A percentile compares a stretch with the other conserved stretches of the same genome.
Evolutionary conservation across 2,113 vertebrate species (phyloP).

Genomic region (Propithecus coquereli): DNA sequence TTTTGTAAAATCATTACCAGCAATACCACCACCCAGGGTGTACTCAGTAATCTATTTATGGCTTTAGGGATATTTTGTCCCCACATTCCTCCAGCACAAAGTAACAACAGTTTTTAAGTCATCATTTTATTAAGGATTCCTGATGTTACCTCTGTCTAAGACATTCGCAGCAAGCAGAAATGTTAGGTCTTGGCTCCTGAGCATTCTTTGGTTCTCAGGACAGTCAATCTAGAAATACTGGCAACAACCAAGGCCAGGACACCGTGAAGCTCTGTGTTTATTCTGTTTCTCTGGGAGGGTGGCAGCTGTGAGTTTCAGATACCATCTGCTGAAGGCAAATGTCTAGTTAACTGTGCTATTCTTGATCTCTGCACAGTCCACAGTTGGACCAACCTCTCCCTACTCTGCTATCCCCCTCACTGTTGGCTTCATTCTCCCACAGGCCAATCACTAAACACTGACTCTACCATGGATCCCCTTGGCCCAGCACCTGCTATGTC

Average conservation of each 20-base stretch:
- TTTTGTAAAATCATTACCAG: background rate
- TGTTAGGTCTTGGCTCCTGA: background rate
- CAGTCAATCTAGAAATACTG: conserved; percentile 48
- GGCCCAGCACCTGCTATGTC: background rate
- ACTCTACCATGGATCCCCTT: too few relatives aligned
- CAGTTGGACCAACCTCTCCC: background rate
- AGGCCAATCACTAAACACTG: background rate
- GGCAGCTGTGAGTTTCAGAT: conserved; percentile 58
- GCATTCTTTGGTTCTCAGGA: background rate
- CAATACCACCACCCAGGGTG: background rate
- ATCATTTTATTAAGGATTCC: background rate
- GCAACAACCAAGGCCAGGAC: background rate
- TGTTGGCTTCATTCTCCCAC: background rate
- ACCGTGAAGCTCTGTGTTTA: background rate
- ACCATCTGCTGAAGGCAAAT: conserved; percentile 67
- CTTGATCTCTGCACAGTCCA: conserved; percentile 31
- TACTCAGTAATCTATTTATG: background rate
- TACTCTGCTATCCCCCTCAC: background rate
- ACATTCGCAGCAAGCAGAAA: background rate
- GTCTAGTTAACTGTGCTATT: conserved; percentile 55
- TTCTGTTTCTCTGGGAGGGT: conserved; percentile 44
- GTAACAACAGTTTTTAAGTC: background rate
- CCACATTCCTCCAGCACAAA: background rate
- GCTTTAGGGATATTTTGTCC: background rate
- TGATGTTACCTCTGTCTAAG: background rate